Evolutionary conservation across 2,888 invertebrate genomes (phyloP).

Genomic region (Carterocephalus palaemon): DNA sequence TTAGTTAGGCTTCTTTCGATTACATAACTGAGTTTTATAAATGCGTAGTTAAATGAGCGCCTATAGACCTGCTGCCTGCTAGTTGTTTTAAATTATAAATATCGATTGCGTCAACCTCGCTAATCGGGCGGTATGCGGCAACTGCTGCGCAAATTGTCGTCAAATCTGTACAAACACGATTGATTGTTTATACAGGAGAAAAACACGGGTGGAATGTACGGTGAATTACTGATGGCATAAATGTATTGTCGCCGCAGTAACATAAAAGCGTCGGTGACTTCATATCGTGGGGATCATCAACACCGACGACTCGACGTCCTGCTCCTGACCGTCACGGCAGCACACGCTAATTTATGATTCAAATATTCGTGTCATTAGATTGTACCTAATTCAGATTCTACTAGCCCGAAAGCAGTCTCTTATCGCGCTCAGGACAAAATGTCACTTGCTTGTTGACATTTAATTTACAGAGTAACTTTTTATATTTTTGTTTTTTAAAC

Average conservation of each 20-base stretch:
- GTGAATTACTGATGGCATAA: slow-evolving; percentile 52
- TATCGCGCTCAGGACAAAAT: slow-evolving; percentile 25
- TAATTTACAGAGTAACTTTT: slow-evolving; percentile 17
- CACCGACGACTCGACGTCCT: slow-evolving; percentile 53
- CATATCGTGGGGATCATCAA: slow-evolving; percentile 52
- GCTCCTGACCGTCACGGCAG: slow-evolving; percentile 41
- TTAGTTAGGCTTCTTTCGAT: too few relatives aligned
- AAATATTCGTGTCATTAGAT: slow-evolving; percentile 27
- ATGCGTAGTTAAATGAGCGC: too few relatives aligned
- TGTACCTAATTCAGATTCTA: slow-evolving; percentile 19
- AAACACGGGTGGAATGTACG: slow-evolving; percentile 56
- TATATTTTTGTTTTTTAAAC: slow-evolving; percentile 24
- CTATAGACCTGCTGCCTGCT: too few relatives aligned
- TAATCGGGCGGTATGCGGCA: slow-evolving; percentile 35
- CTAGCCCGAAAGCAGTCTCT: too few relatives aligned
- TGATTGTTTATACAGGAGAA: slow-evolving; percentile 46
- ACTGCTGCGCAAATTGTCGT: slow-evolving; percentile 64
- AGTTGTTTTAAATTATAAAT: too few relatives aligned
- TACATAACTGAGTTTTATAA: too few relatives aligned
- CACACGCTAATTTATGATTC: slow-evolving; percentile 30
- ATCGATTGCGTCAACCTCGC: slow-evolving; percentile 55
- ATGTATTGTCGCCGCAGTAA: slow-evolving; percentile 42
- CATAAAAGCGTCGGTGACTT: slow-evolving; percentile 59
- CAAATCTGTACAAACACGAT: slow-evolving; percentile 66
- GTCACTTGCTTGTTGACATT: slow-evolving; percentile 23